Evolutionary conservation across 2,888 invertebrate genomes (phyloP).

Genomic region (Pseudanteris insignis): DNA sequence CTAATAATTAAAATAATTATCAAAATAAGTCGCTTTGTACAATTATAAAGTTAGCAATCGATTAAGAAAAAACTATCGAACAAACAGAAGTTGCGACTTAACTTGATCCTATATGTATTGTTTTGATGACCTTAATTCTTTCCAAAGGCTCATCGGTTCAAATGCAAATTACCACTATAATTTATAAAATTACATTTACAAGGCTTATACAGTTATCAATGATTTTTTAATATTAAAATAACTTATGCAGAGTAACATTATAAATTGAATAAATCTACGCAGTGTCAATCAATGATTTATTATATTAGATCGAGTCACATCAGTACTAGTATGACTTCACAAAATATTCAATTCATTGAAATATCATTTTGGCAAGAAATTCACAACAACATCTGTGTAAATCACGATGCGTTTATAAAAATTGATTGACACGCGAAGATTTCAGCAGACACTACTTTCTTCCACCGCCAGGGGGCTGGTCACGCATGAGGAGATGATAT

Average conservation of each 20-base stretch:
- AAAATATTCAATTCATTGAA: constrained; percentile 22
- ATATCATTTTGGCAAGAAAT: constrained; percentile 24
- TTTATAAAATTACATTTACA: constrained; percentile 65
- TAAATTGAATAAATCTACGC: constrained; percentile 52
- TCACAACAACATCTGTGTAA: neutral
- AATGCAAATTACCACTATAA: constrained; percentile 62
- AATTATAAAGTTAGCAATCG: constrained; percentile 20
- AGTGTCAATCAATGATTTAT: constrained; percentile 47
- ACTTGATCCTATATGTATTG: no score
- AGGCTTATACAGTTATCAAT: constrained; percentile 57
- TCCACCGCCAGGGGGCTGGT: no score
- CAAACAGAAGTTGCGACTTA: no score
- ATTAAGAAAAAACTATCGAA: constrained; percentile 17
- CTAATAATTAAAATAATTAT: constrained; percentile 28
- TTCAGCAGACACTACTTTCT: no score
- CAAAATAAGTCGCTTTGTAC: constrained; percentile 35
- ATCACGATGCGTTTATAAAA: constrained; percentile 4
- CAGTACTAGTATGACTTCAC: constrained; percentile 8
- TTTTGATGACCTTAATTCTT: no score
- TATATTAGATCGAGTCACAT: constrained; percentile 12
- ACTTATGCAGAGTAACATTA: constrained; percentile 59
- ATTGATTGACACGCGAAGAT: constrained; percentile 45
- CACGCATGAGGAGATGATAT: no score
- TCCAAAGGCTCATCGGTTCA: constrained; percentile 40
- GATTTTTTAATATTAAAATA: constrained; percentile 63